Evolutionary conservation across 1,140 invertebrate species (phyloP), one percentile per base, ranked within the genome.

Genomic region (Acromyrmex echinatior): DNA sequence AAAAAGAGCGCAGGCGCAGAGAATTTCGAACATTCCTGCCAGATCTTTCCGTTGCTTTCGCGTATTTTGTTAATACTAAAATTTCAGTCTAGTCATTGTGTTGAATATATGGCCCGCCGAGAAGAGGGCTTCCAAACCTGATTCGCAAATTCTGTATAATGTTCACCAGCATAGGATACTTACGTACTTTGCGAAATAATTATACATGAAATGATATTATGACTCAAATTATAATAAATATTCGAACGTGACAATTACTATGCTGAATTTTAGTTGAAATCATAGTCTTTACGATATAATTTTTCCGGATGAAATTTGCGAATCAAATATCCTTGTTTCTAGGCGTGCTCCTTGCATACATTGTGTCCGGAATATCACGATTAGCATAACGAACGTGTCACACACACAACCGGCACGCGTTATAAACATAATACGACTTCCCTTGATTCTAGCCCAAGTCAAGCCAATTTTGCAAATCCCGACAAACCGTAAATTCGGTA

Each of bases 51-150:
- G 77, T 90, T 88, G 87, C 78, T 81, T 79, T 82, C 62, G 70
- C 60, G 16, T 87, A 74, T 82, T 92, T 93, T 89, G 88, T 93
- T 92, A 93, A 91, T 87, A 89, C 82, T 78, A 87, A 91, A 92
- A 88, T 92, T 90, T 92, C 91, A 91, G 92, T 92, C 93, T 93
- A 93, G 94, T 95, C 93, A 92, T 92, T 93, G 92, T 93, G 92
- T 91, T 94, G 92, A 95, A 95, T 31, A 31, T 31, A 31, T 95
- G 94, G 95, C 94, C 94, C 94, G 94, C 90, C 92, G 94, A 95
- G 94, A 94, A 95, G 93, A 94, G 94, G 93, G 93, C 92, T 93
- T 93, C 90, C 92, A 91, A 66, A 90, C 86, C 80, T 92, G 93
- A 93, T 94, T 95, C 93, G 92, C 92, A 94, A 94, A 94, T 94